Evolutionary conservation across 2,888 invertebrate genomes (phyloP).

Genomic region (Eubasilissa splendida): DNA sequence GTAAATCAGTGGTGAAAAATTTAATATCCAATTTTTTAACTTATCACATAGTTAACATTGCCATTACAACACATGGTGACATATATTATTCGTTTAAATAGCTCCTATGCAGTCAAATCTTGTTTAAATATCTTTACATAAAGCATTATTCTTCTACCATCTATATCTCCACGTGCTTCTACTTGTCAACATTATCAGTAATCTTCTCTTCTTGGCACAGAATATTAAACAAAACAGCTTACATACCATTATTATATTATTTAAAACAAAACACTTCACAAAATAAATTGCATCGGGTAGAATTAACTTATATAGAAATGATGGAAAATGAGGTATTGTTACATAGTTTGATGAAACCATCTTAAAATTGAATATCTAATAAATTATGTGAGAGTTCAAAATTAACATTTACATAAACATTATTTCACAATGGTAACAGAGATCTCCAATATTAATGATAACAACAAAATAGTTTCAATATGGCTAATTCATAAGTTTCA

Average conservation of each 20-base stretch:
- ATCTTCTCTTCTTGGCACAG: constrained; percentile 9
- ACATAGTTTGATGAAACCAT: too few relatives aligned
- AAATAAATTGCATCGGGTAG: not conserved
- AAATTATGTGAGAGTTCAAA: too few relatives aligned
- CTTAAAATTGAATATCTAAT: too few relatives aligned
- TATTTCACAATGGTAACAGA: too few relatives aligned
- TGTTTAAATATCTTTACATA: constrained; percentile 22
- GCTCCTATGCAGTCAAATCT: constrained; percentile 14
- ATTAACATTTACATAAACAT: too few relatives aligned
- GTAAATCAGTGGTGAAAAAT: not conserved
- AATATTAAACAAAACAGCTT: not conserved
- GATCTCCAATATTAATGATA: too few relatives aligned
- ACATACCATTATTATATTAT: too few relatives aligned
- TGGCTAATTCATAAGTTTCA: too few relatives aligned
- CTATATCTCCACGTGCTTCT: not conserved
- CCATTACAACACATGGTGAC: not conserved
- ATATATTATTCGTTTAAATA: not conserved
- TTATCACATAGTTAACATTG: too few relatives aligned
- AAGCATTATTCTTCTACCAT: constrained; percentile 22
- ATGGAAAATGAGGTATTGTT: too few relatives aligned
- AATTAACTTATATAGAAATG: not conserved
- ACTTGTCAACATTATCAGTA: not conserved
- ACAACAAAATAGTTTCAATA: too few relatives aligned
- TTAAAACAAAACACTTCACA: not conserved
- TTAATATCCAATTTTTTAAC: not conserved